Base-by-base conservation (phyloP, 2,888 invertebrate genomes). In the Plebejus melissa region DNA sequence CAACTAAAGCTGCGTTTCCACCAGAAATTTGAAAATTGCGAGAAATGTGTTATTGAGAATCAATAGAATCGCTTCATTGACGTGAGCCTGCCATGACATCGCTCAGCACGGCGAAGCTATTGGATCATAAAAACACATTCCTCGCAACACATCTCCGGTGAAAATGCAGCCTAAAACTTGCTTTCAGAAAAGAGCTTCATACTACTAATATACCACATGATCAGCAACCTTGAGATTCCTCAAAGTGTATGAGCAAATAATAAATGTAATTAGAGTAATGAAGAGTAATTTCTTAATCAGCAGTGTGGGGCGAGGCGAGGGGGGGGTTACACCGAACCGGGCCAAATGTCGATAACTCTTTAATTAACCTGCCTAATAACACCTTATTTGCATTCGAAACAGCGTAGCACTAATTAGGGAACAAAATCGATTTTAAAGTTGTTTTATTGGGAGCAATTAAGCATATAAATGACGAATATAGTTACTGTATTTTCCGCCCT, bases 291-390 rank as follows among this genome's bases (percentile, higher is more conserved):
- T 90, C 91, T 91, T 91, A 91, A 92, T 92, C 90, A 92, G 90
- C 89, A 85, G 46, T 87, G 86, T 85, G 85, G 87, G 84, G 85
- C 85, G 88, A 89, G 89, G 87, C 88, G 88, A 87, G 86, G 89
- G 84, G 87, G 88, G 13, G 54, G 88, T 87, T 88, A 88, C 89
- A 89, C 90, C 89, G 89, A 90, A 90, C 89, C 91, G 88, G 88
- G 87, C 86, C 91, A 91, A 92, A 91, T 91, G 83, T 83, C 91
- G 90, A 91, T 91, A 92, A 91, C 90, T 93, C 92, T 91, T 91
- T 92, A 92, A 93, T 93, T 92, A 92, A 91, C 90, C 90, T 90
- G 88, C 90, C 90, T 93, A 91, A 92, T 93, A 91, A 91, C 90
- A 90, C 87, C 87, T 91, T 88, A 88, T 90, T 90, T 90, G 90